Base-by-base conservation (phyloP, 2,113 vertebrate genomes). In the Barnardius zonarius region DNA sequence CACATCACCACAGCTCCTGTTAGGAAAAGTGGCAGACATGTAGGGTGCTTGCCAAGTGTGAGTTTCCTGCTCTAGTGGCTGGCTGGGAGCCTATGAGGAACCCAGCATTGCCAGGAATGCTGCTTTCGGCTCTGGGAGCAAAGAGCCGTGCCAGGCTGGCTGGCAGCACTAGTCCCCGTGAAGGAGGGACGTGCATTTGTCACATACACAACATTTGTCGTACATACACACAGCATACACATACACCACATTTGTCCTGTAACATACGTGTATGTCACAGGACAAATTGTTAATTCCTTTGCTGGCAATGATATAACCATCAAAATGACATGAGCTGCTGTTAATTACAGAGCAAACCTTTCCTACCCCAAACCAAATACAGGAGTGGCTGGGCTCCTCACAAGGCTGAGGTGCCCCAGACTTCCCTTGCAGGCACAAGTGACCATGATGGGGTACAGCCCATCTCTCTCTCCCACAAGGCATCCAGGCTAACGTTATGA, bases 81-180 rank as follows among this genome's bases (percentile, higher is more conserved):
- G 88, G 72, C 64, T 0, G 0, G 61, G 68, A 90, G 61, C 28
- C 1, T 0, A 6, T 1, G 1, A 31, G 81, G 86, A 86, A 52
- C 63, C 70, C 6, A 0, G 35, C 66, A 8, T 15, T 2, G 3
- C 52, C 0, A 5, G 75, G 69, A 91, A 11, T 0, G 3, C 43
- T 30, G 62, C 11, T 75, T 31, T 63, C 5, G 0, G 68, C 68
- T 72, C 80, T 0, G 3, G 61, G 48, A 83, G 35, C 1, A 1
- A 17, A 74, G 33, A 77, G 43, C 51, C 1, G 0, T 27, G 61
- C 68, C 61, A 33, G 61, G 64, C 0, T 0, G 41, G 22, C 52
- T 75, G 91, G 81, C 67, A 90, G 63, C 75, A 4, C 69, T 52
- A 12, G 30, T 64, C 17, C 9, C 31, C 11, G 1, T 0, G 0